These are phyloP conservation scores for Zeus faber DNA, from an alignment of 2,113 vertebrate genomes.

Conservation along the genomic window DNA sequence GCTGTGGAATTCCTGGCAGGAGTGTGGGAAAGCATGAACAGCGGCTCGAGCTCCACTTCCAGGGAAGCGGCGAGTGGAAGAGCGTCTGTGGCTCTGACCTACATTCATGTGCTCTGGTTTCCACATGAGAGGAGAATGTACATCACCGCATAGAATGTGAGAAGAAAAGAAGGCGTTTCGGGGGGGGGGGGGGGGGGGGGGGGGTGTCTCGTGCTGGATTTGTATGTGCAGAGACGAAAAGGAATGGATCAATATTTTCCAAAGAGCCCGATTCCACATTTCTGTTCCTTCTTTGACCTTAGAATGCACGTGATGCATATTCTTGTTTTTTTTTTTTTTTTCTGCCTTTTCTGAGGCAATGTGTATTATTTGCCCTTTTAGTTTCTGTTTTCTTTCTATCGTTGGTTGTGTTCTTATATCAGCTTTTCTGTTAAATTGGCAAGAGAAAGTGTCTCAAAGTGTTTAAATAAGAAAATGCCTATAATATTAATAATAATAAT, in stretches of 20 bases:
- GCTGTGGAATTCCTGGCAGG: constrained; percentile 47
- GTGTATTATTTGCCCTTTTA: too few relatives aligned
- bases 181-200: constrained; percentile 22
- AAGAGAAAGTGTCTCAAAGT: too few relatives aligned
- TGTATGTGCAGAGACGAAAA: too few relatives aligned
- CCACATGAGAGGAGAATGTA: constrained; percentile 63
- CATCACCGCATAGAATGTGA: constrained; percentile 45
- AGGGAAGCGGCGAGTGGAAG: constrained; percentile 26
- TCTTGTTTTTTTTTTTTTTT: too few relatives aligned
- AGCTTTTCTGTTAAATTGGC: too few relatives aligned
- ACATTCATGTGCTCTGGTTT: constrained; percentile 65
- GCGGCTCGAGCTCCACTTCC: constrained; percentile 32
- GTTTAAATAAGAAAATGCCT: too few relatives aligned
- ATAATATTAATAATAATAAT: too few relatives aligned
- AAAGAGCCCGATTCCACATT: constrained; percentile 8
- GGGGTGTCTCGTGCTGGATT: not conserved
- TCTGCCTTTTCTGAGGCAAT: constrained; percentile 4
- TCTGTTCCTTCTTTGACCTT: too few relatives aligned
- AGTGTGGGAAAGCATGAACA: constrained; percentile 58
- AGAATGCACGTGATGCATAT: too few relatives aligned
- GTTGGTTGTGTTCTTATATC: not conserved
- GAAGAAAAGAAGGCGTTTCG: too few relatives aligned
- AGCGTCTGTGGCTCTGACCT: constrained; percentile 64
- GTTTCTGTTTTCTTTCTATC: too few relatives aligned
- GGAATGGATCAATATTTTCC: constrained; percentile 25